Percentiles rank a stretch among this genome's conserved stretches.
Evolutionary conservation across 1,140 invertebrate species (phyloP).

Genomic region (Zaprionus kolodkinae): DNA sequence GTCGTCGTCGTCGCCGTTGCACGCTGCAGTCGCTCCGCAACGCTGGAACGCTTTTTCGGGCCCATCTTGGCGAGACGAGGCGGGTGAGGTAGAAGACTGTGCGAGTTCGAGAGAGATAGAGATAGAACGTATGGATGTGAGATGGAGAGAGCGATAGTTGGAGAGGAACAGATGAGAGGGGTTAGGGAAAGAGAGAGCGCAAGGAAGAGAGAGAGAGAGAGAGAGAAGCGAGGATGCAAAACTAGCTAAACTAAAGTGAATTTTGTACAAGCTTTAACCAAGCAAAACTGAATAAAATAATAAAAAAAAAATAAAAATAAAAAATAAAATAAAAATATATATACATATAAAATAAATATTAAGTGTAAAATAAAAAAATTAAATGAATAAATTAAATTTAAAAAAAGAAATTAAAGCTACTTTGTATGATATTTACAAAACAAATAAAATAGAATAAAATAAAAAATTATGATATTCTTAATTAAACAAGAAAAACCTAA

Average conservation of each 20-base stretch:
- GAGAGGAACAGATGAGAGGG: not conserved
- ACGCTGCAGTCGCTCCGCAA: conserved; percentile 71
- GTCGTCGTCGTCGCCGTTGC: conserved; percentile 47
- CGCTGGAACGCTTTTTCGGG: conserved; percentile 76
- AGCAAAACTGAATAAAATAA: not conserved
- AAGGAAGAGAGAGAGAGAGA: not conserved
- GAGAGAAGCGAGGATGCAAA: not conserved
- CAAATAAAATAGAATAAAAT: too few species aligned
- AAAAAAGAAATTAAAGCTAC: too few species aligned
- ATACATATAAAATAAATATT: too few species aligned
- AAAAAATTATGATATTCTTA: too few species aligned
- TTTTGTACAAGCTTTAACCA: conserved; percentile 1
- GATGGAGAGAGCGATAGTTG: conserved; percentile 5
- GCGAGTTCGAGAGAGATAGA: not conserved
- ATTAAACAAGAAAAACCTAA: too few species aligned
- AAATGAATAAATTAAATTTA: not conserved
- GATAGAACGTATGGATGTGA: conserved; percentile 7
- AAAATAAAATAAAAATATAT: not conserved
- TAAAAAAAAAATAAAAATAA: not conserved
- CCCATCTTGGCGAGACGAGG: conserved; percentile 56
- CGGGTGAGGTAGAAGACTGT: conserved; percentile 26
- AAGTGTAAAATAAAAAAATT: too few species aligned
- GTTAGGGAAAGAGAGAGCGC: not conserved
- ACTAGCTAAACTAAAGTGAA: conserved; percentile 6
- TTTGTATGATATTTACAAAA: too few species aligned